phyloP scores from a whole-genome alignment of 2,888 invertebrate species.

The Operophtera brumata region DNA sequence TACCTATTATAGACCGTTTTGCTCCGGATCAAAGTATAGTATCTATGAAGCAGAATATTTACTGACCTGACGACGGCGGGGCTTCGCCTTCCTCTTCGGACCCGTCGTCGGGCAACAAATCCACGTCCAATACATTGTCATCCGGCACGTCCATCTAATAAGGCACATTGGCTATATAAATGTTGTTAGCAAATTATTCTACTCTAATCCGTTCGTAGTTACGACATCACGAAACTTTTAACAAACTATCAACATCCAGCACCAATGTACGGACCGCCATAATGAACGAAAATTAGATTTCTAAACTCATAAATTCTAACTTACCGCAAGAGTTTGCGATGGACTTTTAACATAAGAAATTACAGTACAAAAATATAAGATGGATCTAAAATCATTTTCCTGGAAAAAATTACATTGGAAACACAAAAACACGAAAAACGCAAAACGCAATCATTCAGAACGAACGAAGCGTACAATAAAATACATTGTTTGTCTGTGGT shows the following conservation, averaged over 20 bases:
- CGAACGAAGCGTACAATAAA: slow-evolving; percentile 54
- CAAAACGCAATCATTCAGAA: slow-evolving; percentile 65
- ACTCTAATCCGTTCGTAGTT: neutral
- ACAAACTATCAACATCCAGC: slow-evolving; percentile 43
- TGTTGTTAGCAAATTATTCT: neutral
- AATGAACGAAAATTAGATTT: slow-evolving; percentile 72
- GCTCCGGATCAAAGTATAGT: too few relatives aligned
- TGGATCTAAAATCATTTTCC: slow-evolving; percentile 61
- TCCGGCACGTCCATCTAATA: slow-evolving; percentile 77
- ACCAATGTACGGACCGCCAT: slow-evolving; percentile 71
- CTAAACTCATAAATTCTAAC: slow-evolving; percentile 53
- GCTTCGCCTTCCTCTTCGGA: slow-evolving; percentile 88
- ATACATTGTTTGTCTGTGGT: too few relatives aligned
- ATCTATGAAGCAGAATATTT: neutral
- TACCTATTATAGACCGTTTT: too few relatives aligned
- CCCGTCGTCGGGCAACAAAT: slow-evolving; percentile 86
- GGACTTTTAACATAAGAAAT: slow-evolving; percentile 61
- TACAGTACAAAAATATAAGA: slow-evolving; percentile 54
- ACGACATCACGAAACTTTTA: slow-evolving; percentile 46
- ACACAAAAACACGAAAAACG: slow-evolving; percentile 61
- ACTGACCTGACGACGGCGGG: slow-evolving; percentile 79
- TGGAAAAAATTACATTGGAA: slow-evolving; percentile 53
- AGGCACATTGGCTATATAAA: slow-evolving; percentile 27
- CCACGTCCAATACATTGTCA: slow-evolving; percentile 83
- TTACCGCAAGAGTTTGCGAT: slow-evolving; percentile 74